These are phyloP conservation scores for Leptinotarsa texana DNA, from an alignment of 1,140 invertebrate genomes.

Conservation along the genomic window DNA sequence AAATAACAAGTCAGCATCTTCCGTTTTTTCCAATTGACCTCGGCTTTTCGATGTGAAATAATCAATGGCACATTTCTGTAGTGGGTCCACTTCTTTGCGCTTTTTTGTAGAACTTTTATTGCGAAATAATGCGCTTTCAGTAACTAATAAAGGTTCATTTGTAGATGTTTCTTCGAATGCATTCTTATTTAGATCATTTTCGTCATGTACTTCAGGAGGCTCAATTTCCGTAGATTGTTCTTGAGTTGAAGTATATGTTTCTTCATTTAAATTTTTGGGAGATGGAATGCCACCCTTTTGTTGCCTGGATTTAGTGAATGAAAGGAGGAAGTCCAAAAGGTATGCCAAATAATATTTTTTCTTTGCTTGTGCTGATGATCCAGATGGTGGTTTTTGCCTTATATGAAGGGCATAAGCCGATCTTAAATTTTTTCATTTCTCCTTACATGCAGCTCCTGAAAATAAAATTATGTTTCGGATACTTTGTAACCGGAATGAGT, in stretches of 20 bases:
- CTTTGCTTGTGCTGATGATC: not conserved
- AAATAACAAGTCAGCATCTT: not conserved
- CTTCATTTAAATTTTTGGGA: not conserved
- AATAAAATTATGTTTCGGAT: not conserved
- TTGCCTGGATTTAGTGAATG: not conserved
- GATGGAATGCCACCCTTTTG: not conserved
- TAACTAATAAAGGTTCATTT: no score
- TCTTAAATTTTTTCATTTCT: not conserved
- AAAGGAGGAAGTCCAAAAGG: not conserved
- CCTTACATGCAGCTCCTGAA: no score
- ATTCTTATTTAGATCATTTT: not conserved
- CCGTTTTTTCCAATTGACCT: not conserved
- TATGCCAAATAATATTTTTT: not conserved
- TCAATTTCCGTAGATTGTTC: not conserved
- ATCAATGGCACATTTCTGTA: not conserved
- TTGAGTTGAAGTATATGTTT: not conserved
- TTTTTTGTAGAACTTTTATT: not conserved
- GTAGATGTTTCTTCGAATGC: no score
- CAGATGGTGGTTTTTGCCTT: not conserved
- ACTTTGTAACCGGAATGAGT: not conserved
- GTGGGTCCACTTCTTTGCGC: not conserved
- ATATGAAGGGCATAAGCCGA: not conserved
- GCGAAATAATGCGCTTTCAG: no score
- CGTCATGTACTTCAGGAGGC: not conserved
- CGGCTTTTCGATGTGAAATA: not conserved